phyloP scores from a whole-genome alignment of 2,113 vertebrate genomes.

The Pomatorhinus ruficollis region DNA sequence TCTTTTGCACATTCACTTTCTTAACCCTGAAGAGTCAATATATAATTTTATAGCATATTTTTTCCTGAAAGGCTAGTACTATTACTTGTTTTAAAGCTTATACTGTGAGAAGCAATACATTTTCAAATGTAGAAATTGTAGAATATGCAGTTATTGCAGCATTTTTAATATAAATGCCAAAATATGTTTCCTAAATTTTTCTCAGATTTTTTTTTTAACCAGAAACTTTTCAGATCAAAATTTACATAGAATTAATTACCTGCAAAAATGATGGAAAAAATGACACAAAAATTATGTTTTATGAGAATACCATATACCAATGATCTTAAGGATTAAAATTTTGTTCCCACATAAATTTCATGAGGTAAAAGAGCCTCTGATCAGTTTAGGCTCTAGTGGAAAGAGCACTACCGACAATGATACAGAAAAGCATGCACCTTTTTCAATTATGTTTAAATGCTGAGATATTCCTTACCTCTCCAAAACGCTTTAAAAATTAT shows the following conservation, averaged over 20 bases:
- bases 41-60: neutral
- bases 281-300: neutral
- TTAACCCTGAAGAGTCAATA: neutral
- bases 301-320: neutral
- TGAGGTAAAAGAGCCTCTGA: neutral
- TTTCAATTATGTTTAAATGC: constrained; percentile 1
- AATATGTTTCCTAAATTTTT: neutral
- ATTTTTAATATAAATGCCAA: neutral
- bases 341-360: neutral
- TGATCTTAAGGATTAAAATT: neutral
- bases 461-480: neutral
- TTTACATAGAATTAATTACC: neutral
- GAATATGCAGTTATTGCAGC: neutral
- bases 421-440: neutral
- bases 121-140: neutral
- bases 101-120: neutral
- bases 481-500: neutral
- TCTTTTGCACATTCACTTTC: neutral
- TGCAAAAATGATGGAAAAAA: neutral
- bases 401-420: neutral
- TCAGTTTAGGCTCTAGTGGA: neutral
- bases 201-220: neutral
- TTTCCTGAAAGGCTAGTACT: neutral
- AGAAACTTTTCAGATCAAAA: neutral
- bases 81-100: neutral